These are phyloP conservation scores for Cylas formicarius DNA, from an alignment of 1,140 invertebrate genomes.

Conservation along the genomic window DNA sequence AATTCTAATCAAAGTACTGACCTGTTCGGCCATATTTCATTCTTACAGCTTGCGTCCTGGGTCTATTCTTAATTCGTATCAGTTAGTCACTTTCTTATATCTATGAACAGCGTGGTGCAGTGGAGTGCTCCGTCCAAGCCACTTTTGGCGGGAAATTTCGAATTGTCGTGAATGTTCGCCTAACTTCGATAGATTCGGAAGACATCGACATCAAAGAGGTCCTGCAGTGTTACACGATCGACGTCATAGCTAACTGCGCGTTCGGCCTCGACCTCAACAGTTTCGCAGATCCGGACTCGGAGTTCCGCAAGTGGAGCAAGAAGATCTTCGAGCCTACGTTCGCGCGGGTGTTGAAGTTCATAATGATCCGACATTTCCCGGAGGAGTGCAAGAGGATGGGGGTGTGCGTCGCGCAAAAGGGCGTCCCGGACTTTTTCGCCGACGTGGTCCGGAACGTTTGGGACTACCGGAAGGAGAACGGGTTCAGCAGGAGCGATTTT, in stretches of 20 bases:
- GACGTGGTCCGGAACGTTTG: slow-evolving; percentile 42
- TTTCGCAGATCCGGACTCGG: slow-evolving; percentile 46
- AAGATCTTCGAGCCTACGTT: neutral
- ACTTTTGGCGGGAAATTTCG: too few relatives aligned
- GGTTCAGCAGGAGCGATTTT: slow-evolving; percentile 45
- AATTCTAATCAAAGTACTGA: too few relatives aligned
- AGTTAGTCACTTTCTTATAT: too few relatives aligned
- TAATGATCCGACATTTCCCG: neutral
- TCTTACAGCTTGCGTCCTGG: too few relatives aligned
- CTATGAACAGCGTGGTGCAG: too few relatives aligned
- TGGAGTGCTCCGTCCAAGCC: too few relatives aligned
- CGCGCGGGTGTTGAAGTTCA: neutral
- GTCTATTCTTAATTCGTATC: too few relatives aligned
- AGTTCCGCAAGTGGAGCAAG: slow-evolving; percentile 41
- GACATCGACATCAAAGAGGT: slow-evolving; percentile 46
- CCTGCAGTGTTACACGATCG: slow-evolving; percentile 41
- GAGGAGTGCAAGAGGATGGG: slow-evolving; percentile 5
- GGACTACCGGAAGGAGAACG: slow-evolving; percentile 42
- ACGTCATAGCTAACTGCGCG: slow-evolving; percentile 55
- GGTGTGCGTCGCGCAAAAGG: slow-evolving; percentile 2
- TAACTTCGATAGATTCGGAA: too few relatives aligned
- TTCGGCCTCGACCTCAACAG: slow-evolving; percentile 56
- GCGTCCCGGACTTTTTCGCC: slow-evolving; percentile 44
- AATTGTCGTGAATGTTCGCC: too few relatives aligned
- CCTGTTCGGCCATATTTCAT: too few relatives aligned